Evolutionary conservation across 1,140 invertebrate genomes (phyloP), one percentile per base, ranked within the genome.

Genomic region (Platyscapa corneri): DNA sequence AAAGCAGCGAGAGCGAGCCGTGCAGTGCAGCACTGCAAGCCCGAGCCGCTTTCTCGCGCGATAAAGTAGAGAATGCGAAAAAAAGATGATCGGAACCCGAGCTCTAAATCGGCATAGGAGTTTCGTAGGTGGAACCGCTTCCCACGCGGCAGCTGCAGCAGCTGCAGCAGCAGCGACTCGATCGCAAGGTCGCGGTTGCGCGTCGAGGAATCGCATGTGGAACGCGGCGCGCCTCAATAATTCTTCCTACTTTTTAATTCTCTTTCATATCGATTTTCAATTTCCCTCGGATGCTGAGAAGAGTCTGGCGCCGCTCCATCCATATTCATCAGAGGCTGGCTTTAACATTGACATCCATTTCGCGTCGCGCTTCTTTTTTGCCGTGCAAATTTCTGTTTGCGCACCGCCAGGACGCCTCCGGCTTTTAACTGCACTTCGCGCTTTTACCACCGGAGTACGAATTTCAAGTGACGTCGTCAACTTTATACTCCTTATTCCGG

Each of bases 81-180:
- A 37, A 60, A 78, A 12, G 18, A 34, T 20, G 34, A 60, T 12
- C 49, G 34, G 76, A 39, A 27, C 30, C 53, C 49, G 18, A 32
- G 76, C 32, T 53, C 18, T 34, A 34, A 76, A 83, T 39, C 56
- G 82, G 70, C 72, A 20, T 1, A 0, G 20, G 42, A 5, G 60
- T 79, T 87, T 88, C 86, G 90, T 90, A 89, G 90, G 90, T 88
- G 87, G 88, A 87, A 89, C 89, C 34, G 84, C 90, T 90, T 90
- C 90, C 90, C 88, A 90, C 90, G 82, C 85, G 42, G 74, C 42
- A 30, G 27, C 42, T 18, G 74, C 74, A 30, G 74, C 74, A 2
- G 72, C 72, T 39, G 72, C 72, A 20, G 39, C 74, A 23, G 72
- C 39, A 7, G 39, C 74, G 10, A 20, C 64, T 53, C 49, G 53